Conservation (phyloP, 2,797 vertebrate genomes). For the Leucoraja ocellata region DNA sequence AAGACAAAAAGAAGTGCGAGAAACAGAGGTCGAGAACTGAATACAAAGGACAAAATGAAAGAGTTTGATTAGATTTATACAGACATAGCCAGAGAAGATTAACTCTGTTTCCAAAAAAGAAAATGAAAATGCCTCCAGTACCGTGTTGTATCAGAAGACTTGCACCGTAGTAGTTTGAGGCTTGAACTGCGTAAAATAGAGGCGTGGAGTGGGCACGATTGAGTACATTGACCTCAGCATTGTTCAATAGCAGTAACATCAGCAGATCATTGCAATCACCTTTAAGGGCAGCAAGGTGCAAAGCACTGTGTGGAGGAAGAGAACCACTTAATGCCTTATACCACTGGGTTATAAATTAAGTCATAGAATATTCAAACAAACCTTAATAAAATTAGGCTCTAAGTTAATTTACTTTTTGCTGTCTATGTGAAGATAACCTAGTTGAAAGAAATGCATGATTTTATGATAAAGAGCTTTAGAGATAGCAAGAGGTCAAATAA, state of each 20-base stretch:
- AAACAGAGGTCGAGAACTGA: not conserved
- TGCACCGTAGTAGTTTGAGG: slow-evolving; percentile 40
- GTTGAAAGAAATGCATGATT: not conserved
- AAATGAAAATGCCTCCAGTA: not conserved
- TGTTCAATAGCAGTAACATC: slow-evolving; percentile 34
- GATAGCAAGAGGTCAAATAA: not conserved
- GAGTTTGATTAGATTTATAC: not conserved
- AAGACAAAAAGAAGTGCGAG: not conserved
- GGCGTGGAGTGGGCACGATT: slow-evolving; percentile 40
- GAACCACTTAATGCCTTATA: not conserved
- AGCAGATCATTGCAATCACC: slow-evolving; percentile 40
- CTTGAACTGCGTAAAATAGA: slow-evolving; percentile 37
- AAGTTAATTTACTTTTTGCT: not conserved
- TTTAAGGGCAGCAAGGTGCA: slow-evolving; percentile 40
- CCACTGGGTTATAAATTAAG: too few relatives aligned
- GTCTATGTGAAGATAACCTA: not conserved
- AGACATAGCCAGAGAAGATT: not conserved
- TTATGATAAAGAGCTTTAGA: not conserved
- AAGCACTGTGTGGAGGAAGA: not conserved
- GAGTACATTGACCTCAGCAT: slow-evolving; percentile 40
- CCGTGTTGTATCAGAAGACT: slow-evolving; percentile 40
- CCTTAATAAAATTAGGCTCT: not conserved
- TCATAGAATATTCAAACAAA: not conserved
- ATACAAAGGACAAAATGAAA: not conserved
- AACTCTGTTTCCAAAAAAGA: not conserved